A percentile compares a stretch with the other conserved stretches of the same genome.
Evolutionary conservation across 2,797 vertebrate genomes (phyloP).

Genomic region (Premnoplex brunnescens): DNA sequence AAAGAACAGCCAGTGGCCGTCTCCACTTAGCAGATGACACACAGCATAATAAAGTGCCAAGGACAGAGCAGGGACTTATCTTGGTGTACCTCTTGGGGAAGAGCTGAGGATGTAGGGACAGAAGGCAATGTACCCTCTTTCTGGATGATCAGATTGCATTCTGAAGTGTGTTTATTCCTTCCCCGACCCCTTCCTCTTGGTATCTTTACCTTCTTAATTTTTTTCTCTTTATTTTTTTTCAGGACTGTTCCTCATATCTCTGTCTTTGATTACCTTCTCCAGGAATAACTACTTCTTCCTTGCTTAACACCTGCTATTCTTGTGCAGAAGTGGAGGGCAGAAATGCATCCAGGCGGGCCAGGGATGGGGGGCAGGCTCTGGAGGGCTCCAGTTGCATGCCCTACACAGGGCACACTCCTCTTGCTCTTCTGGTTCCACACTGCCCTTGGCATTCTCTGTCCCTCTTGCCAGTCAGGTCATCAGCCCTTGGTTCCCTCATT

Average conservation of each 20-base stretch:
- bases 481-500: neutral
- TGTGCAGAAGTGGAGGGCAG: neutral
- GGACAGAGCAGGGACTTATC: neutral
- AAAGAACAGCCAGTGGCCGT: neutral
- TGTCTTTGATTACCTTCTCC: neutral
- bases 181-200: accelerated
- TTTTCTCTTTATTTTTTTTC: neutral
- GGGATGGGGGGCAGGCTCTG: accelerated
- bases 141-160: neutral
- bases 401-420: neutral
- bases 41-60: neutral
- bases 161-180: neutral
- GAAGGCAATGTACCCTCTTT: neutral
- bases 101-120: neutral
- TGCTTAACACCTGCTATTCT: neutral
- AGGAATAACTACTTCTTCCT: neutral
- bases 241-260: neutral
- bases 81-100: accelerated
- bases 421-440: neutral
- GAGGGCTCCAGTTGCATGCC: neutral
- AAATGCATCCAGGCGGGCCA: neutral
- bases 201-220: neutral
- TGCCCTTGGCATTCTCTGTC: neutral
- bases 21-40: neutral
- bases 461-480: neutral